phyloP scores from a whole-genome alignment of 1,140 invertebrate species.

The Papilio glaucus region DNA sequence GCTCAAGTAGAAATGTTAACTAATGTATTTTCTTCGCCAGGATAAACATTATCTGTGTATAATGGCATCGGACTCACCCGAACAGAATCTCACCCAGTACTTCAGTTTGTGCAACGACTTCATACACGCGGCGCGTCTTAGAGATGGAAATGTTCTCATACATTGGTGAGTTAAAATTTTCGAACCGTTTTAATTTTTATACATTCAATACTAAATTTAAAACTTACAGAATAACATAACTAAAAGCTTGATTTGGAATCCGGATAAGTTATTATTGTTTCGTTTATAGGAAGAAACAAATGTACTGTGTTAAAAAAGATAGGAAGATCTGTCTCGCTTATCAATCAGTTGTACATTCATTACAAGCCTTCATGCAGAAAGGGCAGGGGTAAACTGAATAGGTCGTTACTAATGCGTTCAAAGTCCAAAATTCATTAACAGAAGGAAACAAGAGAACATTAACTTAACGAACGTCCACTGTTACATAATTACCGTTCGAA shows the following conservation, averaged over 20 bases:
- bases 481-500: conserved; percentile 22
- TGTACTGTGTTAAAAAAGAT: no score
- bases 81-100: conserved; percentile 96
- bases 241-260: no score
- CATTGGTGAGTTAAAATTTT: conserved; percentile 98
- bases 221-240: no score
- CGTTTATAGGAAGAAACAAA: no score
- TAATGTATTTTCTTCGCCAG: conserved; percentile 81
- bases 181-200: no score
- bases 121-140: conserved; percentile 94
- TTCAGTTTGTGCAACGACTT: conserved; percentile 98
- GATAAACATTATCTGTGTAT: conserved; percentile 98
- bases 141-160: conserved; percentile 96
- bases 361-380: no score
- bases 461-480: conserved; percentile 6
- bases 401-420: conserved; percentile 36
- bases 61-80: conserved; percentile 95
- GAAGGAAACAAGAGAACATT: background rate
- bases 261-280: no score
- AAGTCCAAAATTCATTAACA: background rate
- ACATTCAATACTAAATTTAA: no score
- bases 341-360: no score
- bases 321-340: no score
- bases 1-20: background rate
- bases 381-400: background rate